Evolutionary conservation across 2,113 vertebrate species (phyloP).

Genomic region (Anolis carolinensis): DNA sequence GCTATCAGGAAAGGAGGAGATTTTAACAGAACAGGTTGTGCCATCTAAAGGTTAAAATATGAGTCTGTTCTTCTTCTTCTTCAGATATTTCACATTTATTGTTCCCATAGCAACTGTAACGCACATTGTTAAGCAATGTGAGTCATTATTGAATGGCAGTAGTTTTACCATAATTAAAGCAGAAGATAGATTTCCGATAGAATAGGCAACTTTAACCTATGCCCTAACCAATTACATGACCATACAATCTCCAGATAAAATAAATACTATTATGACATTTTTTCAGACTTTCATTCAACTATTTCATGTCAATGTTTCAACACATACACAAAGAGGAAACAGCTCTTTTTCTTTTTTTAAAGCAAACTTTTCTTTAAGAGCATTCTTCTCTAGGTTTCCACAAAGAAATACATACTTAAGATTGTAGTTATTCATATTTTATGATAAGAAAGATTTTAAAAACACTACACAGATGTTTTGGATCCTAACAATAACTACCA

Average conservation of each 20-base stretch:
- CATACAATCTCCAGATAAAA: not conserved
- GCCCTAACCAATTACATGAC: not conserved
- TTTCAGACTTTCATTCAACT: not conserved
- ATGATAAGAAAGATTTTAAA: not conserved
- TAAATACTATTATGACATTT: not conserved
- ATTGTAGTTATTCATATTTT: not conserved
- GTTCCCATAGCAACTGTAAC: constrained; percentile 21
- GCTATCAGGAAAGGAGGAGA: not conserved
- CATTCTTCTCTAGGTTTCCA: not conserved
- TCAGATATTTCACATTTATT: not conserved
- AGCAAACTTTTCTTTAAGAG: not conserved
- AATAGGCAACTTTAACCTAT: not conserved
- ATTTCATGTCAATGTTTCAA: not conserved
- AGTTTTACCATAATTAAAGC: constrained; percentile 5
- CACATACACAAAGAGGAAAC: not conserved
- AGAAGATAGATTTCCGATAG: not conserved
- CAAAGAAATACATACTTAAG: not conserved
- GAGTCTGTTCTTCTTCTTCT: not conserved
- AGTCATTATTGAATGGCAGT: not conserved
- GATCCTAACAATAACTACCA: not conserved
- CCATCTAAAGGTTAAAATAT: not conserved
- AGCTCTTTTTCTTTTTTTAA: not conserved
- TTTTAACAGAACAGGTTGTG: not conserved
- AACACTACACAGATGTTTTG: not conserved
- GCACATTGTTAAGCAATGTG: not conserved